These are phyloP conservation scores for Acipenser oxyrinchus DNA, from an alignment of 2,797 vertebrate genomes.

Conservation along the genomic window DNA sequence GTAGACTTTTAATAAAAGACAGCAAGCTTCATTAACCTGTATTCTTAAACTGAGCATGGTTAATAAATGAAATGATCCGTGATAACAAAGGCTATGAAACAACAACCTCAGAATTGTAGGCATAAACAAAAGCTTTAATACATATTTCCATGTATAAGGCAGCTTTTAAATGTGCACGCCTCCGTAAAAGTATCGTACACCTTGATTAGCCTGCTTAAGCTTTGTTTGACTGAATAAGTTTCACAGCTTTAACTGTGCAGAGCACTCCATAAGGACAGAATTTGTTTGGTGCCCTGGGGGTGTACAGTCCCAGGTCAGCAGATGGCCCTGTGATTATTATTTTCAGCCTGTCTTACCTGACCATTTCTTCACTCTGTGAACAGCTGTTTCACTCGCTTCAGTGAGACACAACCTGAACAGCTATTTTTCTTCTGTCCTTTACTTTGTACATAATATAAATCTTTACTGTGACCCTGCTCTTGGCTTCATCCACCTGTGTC, in stretches of 20 bases:
- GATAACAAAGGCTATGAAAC: no score
- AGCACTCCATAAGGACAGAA: slow-evolving; percentile 79
- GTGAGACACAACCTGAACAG: slow-evolving; percentile 68
- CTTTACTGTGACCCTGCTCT: slow-evolving; percentile 87
- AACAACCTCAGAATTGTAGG: slow-evolving; percentile 12
- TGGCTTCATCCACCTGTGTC: slow-evolving; percentile 90
- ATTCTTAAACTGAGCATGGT: no score
- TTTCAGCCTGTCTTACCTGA: slow-evolving; percentile 89
- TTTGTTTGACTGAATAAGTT: slow-evolving; percentile 44
- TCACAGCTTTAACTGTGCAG: slow-evolving; percentile 56
- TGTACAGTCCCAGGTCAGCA: slow-evolving; percentile 86
- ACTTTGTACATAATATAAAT: slow-evolving; percentile 89
- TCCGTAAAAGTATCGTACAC: slow-evolving; percentile 63
- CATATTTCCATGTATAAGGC: no score
- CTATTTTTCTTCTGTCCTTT: slow-evolving; percentile 94
- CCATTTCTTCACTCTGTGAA: slow-evolving; percentile 86
- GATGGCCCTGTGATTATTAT: slow-evolving; percentile 94
- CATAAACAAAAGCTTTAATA: no score
- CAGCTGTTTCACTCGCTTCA: slow-evolving; percentile 94
- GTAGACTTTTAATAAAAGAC: no score
- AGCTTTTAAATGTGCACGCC: slow-evolving; percentile 20
- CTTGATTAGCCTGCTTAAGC: slow-evolving; percentile 66
- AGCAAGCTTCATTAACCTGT: no score
- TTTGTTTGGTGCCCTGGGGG: slow-evolving; percentile 77
- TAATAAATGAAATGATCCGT: no score